phyloP scores from a whole-genome alignment of 2,888 invertebrate species.

The Pedicia rivosa region DNA sequence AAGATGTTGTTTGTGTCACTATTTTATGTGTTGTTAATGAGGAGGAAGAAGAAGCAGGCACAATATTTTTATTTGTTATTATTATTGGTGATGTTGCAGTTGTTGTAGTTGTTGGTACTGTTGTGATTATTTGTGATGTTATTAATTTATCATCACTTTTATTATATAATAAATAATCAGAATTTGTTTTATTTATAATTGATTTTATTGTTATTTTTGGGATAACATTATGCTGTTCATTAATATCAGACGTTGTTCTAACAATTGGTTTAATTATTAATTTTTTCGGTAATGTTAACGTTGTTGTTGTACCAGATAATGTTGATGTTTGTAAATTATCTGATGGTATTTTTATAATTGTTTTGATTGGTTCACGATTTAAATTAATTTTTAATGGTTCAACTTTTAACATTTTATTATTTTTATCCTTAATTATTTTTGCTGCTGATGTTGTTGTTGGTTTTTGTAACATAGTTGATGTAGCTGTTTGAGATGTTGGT shows the following conservation, averaged over 20 bases:
- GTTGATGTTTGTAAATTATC: background rate
- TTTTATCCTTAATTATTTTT: background rate
- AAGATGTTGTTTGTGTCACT: no score
- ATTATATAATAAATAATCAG: background rate
- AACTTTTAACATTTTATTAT: slow-evolving; percentile 20
- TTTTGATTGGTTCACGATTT: slow-evolving; percentile 14
- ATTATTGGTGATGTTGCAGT: slow-evolving; percentile 3
- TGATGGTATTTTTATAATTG: slow-evolving; percentile 10
- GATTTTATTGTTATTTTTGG: slow-evolving; percentile 18
- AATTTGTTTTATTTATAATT: slow-evolving; percentile 6
- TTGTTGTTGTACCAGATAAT: background rate
- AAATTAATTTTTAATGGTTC: slow-evolving; percentile 31
- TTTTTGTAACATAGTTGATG: background rate
- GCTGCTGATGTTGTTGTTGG: background rate
- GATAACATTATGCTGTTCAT: slow-evolving; percentile 19
- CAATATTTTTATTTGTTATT: slow-evolving; percentile 20
- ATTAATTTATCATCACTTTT: no score
- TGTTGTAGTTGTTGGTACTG: slow-evolving; percentile 6
- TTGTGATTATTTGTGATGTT: no score
- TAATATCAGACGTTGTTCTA: slow-evolving; percentile 14
- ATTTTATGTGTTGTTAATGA: no score
- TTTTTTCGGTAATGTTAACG: slow-evolving; percentile 14
- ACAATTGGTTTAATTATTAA: slow-evolving; percentile 24
- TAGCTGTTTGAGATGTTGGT: background rate
- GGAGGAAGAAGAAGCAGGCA: no score